phyloP scores from a whole-genome alignment of 2,888 invertebrate species.

The Orthonychiurus folsomi region DNA sequence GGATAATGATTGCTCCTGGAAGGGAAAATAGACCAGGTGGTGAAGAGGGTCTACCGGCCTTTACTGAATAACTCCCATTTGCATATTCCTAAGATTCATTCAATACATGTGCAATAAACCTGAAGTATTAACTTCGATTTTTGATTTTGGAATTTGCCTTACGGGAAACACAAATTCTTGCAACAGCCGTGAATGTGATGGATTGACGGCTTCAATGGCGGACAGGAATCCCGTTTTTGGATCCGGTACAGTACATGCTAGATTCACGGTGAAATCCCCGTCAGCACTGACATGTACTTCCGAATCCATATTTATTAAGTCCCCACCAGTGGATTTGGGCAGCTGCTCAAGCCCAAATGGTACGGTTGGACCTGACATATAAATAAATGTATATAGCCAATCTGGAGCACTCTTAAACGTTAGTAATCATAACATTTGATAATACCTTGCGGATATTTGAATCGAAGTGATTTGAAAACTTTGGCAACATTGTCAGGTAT shows the following conservation, averaged over 20 bases:
- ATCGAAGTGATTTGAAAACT: not conserved
- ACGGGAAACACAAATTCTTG: slow-evolving; percentile 10
- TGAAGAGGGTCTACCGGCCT: not conserved
- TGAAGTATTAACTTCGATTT: too few relatives aligned
- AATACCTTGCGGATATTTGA: not conserved
- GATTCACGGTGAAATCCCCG: not conserved
- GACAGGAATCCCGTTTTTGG: not conserved
- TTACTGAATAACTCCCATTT: not conserved
- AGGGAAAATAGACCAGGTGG: slow-evolving; percentile 1
- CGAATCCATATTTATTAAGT: not conserved
- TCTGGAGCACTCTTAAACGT: not conserved
- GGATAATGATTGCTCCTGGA: not conserved
- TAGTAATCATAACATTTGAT: not conserved
- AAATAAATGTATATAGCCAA: not conserved
- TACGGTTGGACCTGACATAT: not conserved
- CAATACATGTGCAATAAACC: slow-evolving; percentile 4
- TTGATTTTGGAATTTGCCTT: too few relatives aligned
- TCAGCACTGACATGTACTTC: not conserved
- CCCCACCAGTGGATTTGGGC: not conserved
- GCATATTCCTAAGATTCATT: not conserved
- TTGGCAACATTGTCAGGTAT: too few relatives aligned
- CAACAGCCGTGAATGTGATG: slow-evolving; percentile 1
- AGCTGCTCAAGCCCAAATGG: slow-evolving; percentile 2
- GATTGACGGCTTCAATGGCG: slow-evolving; percentile 2
- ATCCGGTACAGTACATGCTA: not conserved